Evolutionary conservation across 64 coral and sea anemone genomes (phyloP).

Genomic region (Montipora capricornis): DNA sequence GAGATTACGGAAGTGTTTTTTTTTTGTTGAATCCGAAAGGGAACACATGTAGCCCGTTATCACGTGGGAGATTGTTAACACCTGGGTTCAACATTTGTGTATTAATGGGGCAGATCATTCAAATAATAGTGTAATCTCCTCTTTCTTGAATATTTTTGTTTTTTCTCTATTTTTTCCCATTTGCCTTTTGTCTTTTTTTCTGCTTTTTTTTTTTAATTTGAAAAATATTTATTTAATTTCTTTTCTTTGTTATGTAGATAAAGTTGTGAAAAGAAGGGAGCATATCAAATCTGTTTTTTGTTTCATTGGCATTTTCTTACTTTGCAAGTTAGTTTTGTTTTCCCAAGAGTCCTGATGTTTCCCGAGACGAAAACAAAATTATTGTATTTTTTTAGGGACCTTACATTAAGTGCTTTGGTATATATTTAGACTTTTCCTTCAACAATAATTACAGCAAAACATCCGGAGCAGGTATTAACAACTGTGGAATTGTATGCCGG

Average conservation of each 20-base stretch:
- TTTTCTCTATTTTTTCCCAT: not conserved
- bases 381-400: no score
- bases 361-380: no score
- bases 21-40: not conserved
- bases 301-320: no score
- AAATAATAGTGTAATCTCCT: not conserved
- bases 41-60: constrained; percentile 1
- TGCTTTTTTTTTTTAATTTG: not conserved
- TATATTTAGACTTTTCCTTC: no score
- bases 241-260: not conserved
- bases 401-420: no score
- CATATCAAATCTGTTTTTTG: not conserved
- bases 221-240: not conserved
- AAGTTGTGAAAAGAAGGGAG: not conserved
- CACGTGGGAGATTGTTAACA: constrained; percentile 19
- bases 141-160: not conserved
- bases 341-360: no score
- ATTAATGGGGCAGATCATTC: not conserved
- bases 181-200: not conserved
- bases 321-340: no score
- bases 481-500: no score
- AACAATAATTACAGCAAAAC: no score
- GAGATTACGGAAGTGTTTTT: not conserved
- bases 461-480: no score
- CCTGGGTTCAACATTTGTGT: constrained; percentile 4